phyloP scores from a whole-genome alignment of 2,797 vertebrate genomes.

The Enteromius argenteus region DNA sequence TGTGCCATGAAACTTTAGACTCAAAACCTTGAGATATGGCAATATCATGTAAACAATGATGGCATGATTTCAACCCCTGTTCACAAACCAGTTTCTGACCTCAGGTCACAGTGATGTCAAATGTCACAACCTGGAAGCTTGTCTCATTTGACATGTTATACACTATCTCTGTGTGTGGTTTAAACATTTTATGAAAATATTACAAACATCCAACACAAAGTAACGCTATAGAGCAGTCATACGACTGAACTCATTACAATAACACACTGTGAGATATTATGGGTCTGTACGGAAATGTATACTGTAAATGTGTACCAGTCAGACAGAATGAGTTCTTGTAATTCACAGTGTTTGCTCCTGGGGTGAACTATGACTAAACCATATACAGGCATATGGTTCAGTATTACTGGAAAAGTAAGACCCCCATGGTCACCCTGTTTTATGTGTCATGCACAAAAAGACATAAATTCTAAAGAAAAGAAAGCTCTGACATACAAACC shows the following conservation, averaged over 20 bases:
- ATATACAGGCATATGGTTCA: not conserved
- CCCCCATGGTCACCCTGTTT: constrained; percentile 11
- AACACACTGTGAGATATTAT: not conserved
- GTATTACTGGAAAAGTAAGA: constrained; percentile 45
- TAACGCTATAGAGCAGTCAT: not conserved
- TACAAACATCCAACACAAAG: constrained; percentile 28
- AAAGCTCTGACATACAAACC: constrained; percentile 35
- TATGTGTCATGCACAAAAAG: constrained; percentile 11
- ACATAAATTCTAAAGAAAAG: constrained; percentile 31
- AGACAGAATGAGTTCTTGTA: constrained; percentile 4
- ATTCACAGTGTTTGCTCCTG: constrained; percentile 4
- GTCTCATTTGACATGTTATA: not conserved
- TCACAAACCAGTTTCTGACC: not conserved
- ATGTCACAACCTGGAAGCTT: constrained; percentile 16
- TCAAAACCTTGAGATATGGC: not conserved
- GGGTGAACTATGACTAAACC: constrained; percentile 30
- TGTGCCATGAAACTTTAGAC: not conserved
- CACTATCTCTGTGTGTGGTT: not conserved
- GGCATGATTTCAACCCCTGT: not conserved
- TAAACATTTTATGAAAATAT: not conserved
- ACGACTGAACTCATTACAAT: not conserved
- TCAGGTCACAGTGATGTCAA: not conserved
- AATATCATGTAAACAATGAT: not conserved
- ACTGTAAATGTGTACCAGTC: constrained; percentile 15
- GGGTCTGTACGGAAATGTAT: not conserved